Evolutionary conservation across 2,113 vertebrate species (phyloP), one percentile per base, ranked within the genome.

Genomic region (Okapia johnstoni): DNA sequence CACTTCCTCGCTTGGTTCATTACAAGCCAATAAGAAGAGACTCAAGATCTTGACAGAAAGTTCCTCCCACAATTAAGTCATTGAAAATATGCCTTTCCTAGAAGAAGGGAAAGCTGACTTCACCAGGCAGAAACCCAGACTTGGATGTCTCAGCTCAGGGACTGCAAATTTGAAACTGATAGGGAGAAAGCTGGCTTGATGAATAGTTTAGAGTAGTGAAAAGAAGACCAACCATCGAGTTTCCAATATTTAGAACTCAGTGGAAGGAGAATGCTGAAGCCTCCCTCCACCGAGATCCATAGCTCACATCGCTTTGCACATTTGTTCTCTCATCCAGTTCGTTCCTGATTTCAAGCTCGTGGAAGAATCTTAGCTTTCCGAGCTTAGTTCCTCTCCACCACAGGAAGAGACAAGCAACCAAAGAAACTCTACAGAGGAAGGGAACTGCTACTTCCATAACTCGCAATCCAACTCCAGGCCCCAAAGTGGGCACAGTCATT

Each of bases 281-380:
- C 16, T 50, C 7, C 5, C 12, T 28, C 7, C n/a, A 21, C 2
- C 0, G 2, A 30, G 21, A 66, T 33, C 46, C 0, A 1, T 0
- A 2, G 63, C 4, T 66, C 26, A 7, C 48, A 84, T n/a, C 14
- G 0, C 21, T 46, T 88, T 48, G 15, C 7, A 2, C 25, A 7
- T 21, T 61, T 2, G 40, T 11, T 46, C 15, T 60, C 5, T 85
- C 1, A 2, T 40, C 48, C 33, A 7, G 46, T 13, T 21, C 3
- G 1, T 25, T 2, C 60, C 7, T 30, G 84, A 73, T 54, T 57
- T 76, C 40, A 73, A 80, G 58, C n/a, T 25, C 19, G 26, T 5
- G 30, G 70, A 61, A 25, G n/a, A 28, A 15, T 36, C 7, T 36
- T 5, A 73, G 54, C 66, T 48, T 48, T n/a, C 9, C 2, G 26